These are phyloP conservation scores for Egretta garzetta DNA, from an alignment of 2,113 vertebrate species.

Conservation along the genomic window DNA sequence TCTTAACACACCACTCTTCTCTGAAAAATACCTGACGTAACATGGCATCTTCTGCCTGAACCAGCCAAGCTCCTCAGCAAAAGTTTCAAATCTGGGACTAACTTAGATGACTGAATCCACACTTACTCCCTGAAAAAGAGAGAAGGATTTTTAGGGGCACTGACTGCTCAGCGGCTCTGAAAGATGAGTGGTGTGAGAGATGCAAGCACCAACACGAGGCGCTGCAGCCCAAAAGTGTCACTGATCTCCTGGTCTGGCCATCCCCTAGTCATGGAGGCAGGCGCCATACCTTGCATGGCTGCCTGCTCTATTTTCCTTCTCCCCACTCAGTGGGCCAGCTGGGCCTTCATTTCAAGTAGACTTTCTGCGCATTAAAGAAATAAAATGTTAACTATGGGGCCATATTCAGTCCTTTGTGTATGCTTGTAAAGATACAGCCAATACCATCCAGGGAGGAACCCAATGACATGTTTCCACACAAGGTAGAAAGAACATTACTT, in stretches of 20 bases:
- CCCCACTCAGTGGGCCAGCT: background rate
- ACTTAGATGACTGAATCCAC: background rate
- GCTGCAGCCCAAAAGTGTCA: background rate
- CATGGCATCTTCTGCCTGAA: background rate
- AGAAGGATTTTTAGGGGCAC: background rate
- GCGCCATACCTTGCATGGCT: background rate
- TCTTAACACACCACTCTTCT: background rate
- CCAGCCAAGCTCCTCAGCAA: background rate
- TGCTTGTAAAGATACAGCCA: background rate
- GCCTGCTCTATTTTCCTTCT: background rate
- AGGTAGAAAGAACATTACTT: background rate
- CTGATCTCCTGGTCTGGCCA: background rate
- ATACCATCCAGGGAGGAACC: background rate
- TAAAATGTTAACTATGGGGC: background rate
- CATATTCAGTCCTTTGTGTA: background rate
- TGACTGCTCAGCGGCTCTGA: background rate
- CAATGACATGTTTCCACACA: background rate
- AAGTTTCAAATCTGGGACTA: background rate
- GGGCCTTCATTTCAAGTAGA: background rate
- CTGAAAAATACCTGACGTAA: background rate
- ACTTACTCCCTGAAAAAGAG: background rate
- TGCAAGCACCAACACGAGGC: rapidly evolving
- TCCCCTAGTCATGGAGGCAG: rapidly evolving
- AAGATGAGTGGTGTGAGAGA: background rate
- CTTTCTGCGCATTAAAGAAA: background rate